Conservation (phyloP, 2,888 invertebrate genomes). For the Nomada lathburiana region DNA sequence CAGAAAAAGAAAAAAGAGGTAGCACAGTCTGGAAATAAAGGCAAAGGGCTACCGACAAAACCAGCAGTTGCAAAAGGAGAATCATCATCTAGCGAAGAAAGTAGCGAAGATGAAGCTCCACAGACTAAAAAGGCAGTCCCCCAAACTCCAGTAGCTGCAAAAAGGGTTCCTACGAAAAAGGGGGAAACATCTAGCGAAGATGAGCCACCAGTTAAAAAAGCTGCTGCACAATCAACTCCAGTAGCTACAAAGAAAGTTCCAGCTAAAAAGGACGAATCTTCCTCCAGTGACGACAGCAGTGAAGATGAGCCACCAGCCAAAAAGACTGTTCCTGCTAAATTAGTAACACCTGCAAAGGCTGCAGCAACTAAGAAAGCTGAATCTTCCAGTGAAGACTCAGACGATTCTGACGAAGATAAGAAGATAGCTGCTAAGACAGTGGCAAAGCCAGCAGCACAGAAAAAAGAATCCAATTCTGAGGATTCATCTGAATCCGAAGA, state of each 20-base stretch:
- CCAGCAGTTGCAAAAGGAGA: conserved; percentile 68
- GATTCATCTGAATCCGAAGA: conserved; percentile 81
- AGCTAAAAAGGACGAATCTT: conserved; percentile 76
- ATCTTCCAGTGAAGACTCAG: conserved; percentile 73
- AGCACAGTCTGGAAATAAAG: conserved; percentile 33
- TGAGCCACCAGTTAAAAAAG: conserved; percentile 66
- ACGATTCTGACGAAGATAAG: conserved; percentile 82
- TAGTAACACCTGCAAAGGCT: conserved; percentile 56
- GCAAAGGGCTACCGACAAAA: conserved; percentile 50
- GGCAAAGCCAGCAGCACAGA: conserved; percentile 57
- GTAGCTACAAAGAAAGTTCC: conserved; percentile 17
- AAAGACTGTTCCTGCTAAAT: conserved; percentile 80
- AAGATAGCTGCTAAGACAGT: conserved; percentile 63
- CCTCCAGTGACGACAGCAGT: conserved; percentile 83
- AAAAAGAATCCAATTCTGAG: conserved; percentile 68
- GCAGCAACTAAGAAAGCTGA: conserved; percentile 59
- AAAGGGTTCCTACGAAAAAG: conserved; percentile 41
- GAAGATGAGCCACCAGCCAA: conserved; percentile 72
- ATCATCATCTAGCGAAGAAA: conserved; percentile 83
- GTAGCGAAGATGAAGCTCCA: conserved; percentile 78
- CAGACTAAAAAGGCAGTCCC: conserved; percentile 20
- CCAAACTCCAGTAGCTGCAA: conserved; percentile 8
- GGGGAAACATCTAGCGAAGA: conserved; percentile 82
- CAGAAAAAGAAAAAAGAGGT: conserved; percentile 67
- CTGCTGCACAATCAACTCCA: conserved; percentile 18